Evolutionary conservation across 1,140 invertebrate genomes (phyloP).

Genomic region (Eriosoma lanigerum): DNA sequence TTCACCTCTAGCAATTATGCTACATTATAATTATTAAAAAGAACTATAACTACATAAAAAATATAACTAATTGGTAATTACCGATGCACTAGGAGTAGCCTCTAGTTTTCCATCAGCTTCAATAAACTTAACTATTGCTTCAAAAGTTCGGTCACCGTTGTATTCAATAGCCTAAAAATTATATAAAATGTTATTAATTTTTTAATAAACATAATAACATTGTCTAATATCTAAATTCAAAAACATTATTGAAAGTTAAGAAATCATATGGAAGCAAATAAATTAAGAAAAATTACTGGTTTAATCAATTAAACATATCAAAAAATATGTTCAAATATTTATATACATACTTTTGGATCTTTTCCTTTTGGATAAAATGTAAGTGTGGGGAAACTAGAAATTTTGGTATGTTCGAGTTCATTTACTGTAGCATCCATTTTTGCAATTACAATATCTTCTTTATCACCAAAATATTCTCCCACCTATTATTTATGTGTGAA

Average conservation of each 20-base stretch:
- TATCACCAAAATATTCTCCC: slow-evolving; percentile 84
- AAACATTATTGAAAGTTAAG: no score
- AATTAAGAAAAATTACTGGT: no score
- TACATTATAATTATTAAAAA: no score
- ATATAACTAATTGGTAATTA: background rate
- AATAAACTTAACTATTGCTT: slow-evolving; percentile 89
- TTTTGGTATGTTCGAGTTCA: slow-evolving; percentile 92
- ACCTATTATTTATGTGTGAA: slow-evolving; percentile 12
- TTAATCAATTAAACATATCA: no score
- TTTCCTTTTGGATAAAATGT: slow-evolving; percentile 86
- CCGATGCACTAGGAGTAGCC: slow-evolving; percentile 59
- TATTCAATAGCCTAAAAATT: slow-evolving; percentile 78
- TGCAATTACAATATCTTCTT: slow-evolving; percentile 85
- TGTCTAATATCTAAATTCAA: no score
- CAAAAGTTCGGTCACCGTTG: slow-evolving; percentile 92
- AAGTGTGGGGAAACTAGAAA: slow-evolving; percentile 95
- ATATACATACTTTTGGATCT: slow-evolving; percentile 40
- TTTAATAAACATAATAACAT: no score
- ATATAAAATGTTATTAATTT: slow-evolving; percentile 31
- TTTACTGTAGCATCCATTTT: slow-evolving; percentile 99
- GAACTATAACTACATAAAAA: no score
- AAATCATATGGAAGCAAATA: no score
- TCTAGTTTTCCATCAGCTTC: slow-evolving; percentile 74
- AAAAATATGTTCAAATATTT: background rate
- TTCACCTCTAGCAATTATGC: no score